Evolutionary conservation across 1,140 invertebrate species (phyloP), one percentile per base, ranked within the genome.

Genomic region (Druon quercuslanigerum): DNA sequence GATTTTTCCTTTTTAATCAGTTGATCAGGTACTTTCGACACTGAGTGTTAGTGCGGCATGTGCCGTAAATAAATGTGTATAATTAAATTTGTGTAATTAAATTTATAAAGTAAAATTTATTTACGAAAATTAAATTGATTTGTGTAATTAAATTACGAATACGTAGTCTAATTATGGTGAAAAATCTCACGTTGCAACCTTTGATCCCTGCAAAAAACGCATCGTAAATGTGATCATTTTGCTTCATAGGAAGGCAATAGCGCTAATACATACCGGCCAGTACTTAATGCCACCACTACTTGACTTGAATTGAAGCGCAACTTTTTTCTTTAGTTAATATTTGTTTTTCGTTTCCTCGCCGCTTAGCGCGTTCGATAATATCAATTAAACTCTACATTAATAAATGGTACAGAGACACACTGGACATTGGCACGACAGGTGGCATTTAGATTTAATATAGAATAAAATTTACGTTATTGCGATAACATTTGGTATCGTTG

Each of bases 401-500:
- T 90, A 91, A 91, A 89, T 91, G 90, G 87, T 91, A 91, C 89
- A 91, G 90, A 91, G 88, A 91, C 89, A 91, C 89, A 90, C 88
- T 91, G 89, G 90, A 91, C 90, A 91, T 91, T 91, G 90, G 90
- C 90, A 91, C 90, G 90, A 91, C 90, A 91, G 90, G 90, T 91
- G 90, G 90, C 90, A 90, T 91, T 90, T 91, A 91, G 88, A 90
- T 91, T 91, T 91, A 91, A 91, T 91, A 90, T 90, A 91, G 89
- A 91, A 91, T 91, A 91, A 91, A 91, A 91, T 91, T 91, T 91
- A 91, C 89, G 90, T 91, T 91, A 91, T 91, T 91, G 90, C 90
- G 90, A 91, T 91, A 91, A 91, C 90, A 91, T 91, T 91, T 91
- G 90, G 90, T 91, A 91, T 91, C 90, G 90, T 92, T 91, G 90